A percentile compares a stretch with the other conserved stretches of the same genome.
Evolutionary conservation across 2,888 invertebrate species (phyloP).

Genomic region (Falcaria lacertinaria): DNA sequence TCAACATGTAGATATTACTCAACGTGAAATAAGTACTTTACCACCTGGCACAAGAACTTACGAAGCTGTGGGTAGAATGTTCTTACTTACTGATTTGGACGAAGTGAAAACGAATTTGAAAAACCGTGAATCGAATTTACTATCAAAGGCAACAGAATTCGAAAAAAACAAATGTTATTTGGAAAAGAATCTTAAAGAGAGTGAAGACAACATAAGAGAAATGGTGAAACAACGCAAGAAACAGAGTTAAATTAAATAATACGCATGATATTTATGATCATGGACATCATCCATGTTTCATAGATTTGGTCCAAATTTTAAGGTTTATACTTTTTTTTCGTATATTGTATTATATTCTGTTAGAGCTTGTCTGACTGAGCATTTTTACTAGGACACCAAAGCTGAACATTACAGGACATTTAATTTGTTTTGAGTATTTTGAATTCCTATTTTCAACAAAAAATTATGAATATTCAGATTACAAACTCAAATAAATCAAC

Average conservation of each 20-base stretch:
- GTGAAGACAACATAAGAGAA: conserved; percentile 91
- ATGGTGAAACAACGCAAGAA: conserved; percentile 86
- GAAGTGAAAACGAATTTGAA: conserved; percentile 83
- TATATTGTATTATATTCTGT: too few species aligned
- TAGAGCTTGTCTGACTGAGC: too few species aligned
- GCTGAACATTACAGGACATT: too few species aligned
- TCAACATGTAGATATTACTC: conserved; percentile 85
- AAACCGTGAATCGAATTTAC: conserved; percentile 74
- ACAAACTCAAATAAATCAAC: too few species aligned
- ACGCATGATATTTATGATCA: background rate
- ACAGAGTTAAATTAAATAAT: conserved; percentile 46
- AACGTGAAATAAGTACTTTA: conserved; percentile 81
- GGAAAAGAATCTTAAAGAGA: conserved; percentile 89
- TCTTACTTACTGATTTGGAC: conserved; percentile 83
- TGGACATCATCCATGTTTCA: too few species aligned
- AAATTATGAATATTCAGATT: too few species aligned
- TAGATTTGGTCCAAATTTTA: too few species aligned
- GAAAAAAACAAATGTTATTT: conserved; percentile 89
- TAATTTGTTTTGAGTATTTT: too few species aligned
- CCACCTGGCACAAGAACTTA: conserved; percentile 85
- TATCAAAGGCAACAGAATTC: conserved; percentile 85
- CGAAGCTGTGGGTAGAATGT: conserved; percentile 92
- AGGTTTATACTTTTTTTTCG: too few species aligned
- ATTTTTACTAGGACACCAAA: too few species aligned
- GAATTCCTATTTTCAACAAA: too few species aligned